These are phyloP conservation scores for Acleris laterana DNA, from an alignment of 2,888 invertebrate genomes.

Conservation along the genomic window DNA sequence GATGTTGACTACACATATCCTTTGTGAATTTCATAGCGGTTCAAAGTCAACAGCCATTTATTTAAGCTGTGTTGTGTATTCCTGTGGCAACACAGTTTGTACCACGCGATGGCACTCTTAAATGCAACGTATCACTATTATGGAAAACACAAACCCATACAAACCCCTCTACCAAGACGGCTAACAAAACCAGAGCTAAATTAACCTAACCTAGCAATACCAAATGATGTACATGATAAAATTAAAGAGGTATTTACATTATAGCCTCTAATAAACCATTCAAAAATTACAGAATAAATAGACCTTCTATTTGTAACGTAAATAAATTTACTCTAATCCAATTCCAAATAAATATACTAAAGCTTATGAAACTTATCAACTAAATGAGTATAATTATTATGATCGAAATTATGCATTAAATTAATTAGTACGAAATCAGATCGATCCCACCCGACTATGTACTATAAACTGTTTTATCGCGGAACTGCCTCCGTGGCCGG, in stretches of 20 bases:
- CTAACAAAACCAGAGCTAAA: constrained; percentile 24
- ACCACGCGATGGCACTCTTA: constrained; percentile 73
- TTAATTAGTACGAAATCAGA: constrained; percentile 51
- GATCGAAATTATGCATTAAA: constrained; percentile 74
- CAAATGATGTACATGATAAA: constrained; percentile 50
- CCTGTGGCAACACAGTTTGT: constrained; percentile 57
- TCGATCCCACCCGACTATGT: constrained; percentile 44
- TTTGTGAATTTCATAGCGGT: not conserved
- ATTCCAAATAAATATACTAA: constrained; percentile 74
- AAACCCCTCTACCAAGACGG: constrained; percentile 46
- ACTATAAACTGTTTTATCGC: constrained; percentile 21
- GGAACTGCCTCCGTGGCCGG: not conserved
- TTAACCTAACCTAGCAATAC: constrained; percentile 31
- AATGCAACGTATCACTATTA: constrained; percentile 78
- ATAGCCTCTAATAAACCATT: constrained; percentile 75
- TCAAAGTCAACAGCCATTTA: constrained; percentile 8
- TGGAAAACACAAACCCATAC: constrained; percentile 41
- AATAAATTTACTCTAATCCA: constrained; percentile 51
- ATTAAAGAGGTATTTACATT: constrained; percentile 76
- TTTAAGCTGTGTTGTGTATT: constrained; percentile 39
- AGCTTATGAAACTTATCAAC: constrained; percentile 67
- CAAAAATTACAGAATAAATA: constrained; percentile 74
- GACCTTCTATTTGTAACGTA: constrained; percentile 61
- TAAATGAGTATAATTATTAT: constrained; percentile 82
- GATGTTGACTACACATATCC: too few relatives aligned